Conservation (phyloP, 2,797 vertebrate species). For the Babyrousa celebensis region DNA sequence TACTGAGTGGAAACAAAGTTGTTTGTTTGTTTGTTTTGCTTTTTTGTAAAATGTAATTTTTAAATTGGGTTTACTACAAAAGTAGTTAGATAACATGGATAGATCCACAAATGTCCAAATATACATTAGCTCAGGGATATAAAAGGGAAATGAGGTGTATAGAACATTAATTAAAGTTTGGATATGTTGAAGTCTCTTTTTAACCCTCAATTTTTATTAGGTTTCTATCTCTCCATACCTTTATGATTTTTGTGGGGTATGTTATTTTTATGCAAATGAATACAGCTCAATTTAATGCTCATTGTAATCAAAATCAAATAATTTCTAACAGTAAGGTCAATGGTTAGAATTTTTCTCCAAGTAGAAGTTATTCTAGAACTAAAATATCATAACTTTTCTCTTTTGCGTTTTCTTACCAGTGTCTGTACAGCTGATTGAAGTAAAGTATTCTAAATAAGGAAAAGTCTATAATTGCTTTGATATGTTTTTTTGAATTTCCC, state of each 20-base stretch:
- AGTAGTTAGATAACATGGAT: neutral
- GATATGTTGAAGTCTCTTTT: neutral
- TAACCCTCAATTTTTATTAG: constrained; percentile 31
- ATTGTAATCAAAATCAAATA: constrained; percentile 83
- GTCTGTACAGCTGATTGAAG: neutral
- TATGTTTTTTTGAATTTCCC: constrained; percentile 23
- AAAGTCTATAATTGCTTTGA: constrained; percentile 19
- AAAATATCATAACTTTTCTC: constrained; percentile 75
- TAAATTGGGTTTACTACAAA: constrained; percentile 19
- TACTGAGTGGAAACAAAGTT: neutral
- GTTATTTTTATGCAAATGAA: constrained; percentile 69
- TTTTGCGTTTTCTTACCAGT: constrained; percentile 67
- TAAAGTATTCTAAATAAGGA: constrained; percentile 31
- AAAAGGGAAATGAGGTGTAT: neutral
- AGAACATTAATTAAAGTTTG: neutral
- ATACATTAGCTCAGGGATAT: neutral
- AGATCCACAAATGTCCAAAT: neutral
- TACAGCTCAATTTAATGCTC: constrained; percentile 54
- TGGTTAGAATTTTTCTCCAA: constrained; percentile 79
- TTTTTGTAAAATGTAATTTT: constrained; percentile 38
- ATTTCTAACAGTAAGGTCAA: constrained; percentile 30
- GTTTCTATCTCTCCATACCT: neutral
- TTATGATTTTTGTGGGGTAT: constrained; percentile 24
- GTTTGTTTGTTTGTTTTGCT: constrained; percentile 43
- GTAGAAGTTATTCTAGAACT: constrained; percentile 81